Evolutionary conservation across 2,797 vertebrate species (phyloP).

Genomic region (Todus mexicanus): DNA sequence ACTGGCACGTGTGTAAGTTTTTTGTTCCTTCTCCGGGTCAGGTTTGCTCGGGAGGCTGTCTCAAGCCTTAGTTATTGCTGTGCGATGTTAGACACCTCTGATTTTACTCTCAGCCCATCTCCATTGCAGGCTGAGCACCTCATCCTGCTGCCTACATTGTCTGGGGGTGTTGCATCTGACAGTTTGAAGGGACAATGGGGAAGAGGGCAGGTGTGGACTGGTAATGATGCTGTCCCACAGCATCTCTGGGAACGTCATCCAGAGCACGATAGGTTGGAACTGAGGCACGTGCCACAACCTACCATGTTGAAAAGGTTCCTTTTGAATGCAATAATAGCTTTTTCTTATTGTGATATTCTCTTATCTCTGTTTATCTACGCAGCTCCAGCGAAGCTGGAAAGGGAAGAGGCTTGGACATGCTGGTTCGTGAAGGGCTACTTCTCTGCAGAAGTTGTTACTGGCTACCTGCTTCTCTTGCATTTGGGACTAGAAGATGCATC

Average conservation of each 20-base stretch:
- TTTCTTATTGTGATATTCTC: neutral
- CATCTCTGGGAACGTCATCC: neutral
- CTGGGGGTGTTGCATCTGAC: neutral
- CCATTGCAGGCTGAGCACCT: neutral
- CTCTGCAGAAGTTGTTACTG: neutral
- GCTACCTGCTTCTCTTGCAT: rapidly evolving
- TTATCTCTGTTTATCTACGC: neutral
- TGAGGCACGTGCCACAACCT: neutral
- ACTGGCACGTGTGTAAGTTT: rapidly evolving
- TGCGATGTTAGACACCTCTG: neutral
- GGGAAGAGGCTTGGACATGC: rapidly evolving
- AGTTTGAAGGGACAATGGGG: neutral
- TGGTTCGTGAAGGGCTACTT: neutral
- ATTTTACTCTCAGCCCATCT: neutral
- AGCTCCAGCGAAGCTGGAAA: neutral
- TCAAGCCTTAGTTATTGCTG: neutral
- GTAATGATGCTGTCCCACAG: neutral
- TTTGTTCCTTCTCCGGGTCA: neutral
- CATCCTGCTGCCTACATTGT: neutral
- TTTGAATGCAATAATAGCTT: neutral
- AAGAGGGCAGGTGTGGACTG: neutral
- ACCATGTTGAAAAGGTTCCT: neutral
- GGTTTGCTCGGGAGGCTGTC: rapidly evolving
- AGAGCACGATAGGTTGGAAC: rapidly evolving
- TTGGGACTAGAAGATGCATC: neutral